These are phyloP conservation scores for Eospalax fontanierii DNA, from an alignment of 2,797 vertebrate genomes.

Conservation along the genomic window DNA sequence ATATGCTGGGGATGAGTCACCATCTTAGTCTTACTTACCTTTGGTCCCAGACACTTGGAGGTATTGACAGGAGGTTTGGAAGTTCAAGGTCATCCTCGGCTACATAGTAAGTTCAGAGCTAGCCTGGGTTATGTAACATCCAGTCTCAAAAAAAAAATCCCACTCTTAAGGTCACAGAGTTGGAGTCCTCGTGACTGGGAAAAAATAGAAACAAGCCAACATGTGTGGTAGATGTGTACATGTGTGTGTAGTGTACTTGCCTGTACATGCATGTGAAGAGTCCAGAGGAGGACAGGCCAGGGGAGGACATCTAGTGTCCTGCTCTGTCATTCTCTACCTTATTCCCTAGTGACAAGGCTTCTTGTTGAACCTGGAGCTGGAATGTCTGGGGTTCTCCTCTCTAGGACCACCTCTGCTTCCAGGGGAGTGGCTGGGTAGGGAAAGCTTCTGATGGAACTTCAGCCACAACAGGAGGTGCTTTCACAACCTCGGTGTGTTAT, in stretches of 20 bases:
- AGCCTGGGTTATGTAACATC: background rate
- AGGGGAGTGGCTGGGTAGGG: background rate
- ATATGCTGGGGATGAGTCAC: background rate
- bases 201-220: background rate
- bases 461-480: background rate
- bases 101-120: background rate
- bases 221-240: background rate
- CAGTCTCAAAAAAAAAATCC: background rate
- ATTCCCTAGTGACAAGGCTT: background rate
- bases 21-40: background rate
- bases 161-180: background rate
- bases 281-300: background rate
- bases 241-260: background rate
- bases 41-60: background rate
- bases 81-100: background rate
- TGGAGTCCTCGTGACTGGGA: background rate
- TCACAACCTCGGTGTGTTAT: background rate
- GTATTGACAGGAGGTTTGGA: background rate
- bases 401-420: background rate
- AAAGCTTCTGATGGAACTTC: background rate
- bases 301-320: background rate
- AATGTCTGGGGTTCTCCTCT: background rate
- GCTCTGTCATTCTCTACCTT: background rate
- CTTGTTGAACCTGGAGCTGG: background rate
- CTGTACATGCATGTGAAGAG: background rate